Base-by-base conservation (phyloP, 2,888 invertebrate species). In the Calameuta filiformis region DNA sequence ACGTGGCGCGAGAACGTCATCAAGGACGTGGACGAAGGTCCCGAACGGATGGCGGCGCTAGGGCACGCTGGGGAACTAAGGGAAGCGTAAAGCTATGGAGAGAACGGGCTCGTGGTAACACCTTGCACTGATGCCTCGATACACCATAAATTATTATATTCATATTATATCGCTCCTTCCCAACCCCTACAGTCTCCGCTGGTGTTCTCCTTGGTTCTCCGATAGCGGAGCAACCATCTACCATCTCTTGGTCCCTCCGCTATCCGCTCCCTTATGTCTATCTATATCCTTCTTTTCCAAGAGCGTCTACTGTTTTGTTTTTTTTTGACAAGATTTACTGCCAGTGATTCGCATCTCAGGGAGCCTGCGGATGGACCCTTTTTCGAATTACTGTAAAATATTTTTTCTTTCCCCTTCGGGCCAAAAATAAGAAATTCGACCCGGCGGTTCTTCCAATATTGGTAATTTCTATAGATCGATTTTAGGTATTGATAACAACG, bases 121-220 rank as follows among this genome's bases (percentile, higher is more conserved):
- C 86, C 88, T 88, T 87, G 88, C 87, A 79, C 84, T 86, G 88
- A 88, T 88, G 84, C 82, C 87, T 83, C 87, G 86, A 88, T 88
- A 88, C 87, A 86, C 86, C 85, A 85, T 88, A 87, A 88, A 88
- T 88, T 87, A 87, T 88, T 86, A 82, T 86, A 86, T 86, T 88
- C 86, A 85, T 85, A 87, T 87, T 84, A 85, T 85, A 86, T 83
- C 79, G 81, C 71, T 71, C 71, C 71, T 71, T 2, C 11, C 71
- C 31, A 71, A 71, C 71, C 33, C 71, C 71, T 71, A 23, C 15
- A 71, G 71, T 34, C 77, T 77, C 77, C 77, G 79, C 78, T 73
- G 73, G 78, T 37, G 76, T 37, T 37, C 75, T 76, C 31, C 78
- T 35, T 33, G 33, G 75, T 76, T 76, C 35, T 23, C 23, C 23